phyloP scores from a whole-genome alignment of 2,797 vertebrate species.

The Microctenopoma lineatum region DNA sequence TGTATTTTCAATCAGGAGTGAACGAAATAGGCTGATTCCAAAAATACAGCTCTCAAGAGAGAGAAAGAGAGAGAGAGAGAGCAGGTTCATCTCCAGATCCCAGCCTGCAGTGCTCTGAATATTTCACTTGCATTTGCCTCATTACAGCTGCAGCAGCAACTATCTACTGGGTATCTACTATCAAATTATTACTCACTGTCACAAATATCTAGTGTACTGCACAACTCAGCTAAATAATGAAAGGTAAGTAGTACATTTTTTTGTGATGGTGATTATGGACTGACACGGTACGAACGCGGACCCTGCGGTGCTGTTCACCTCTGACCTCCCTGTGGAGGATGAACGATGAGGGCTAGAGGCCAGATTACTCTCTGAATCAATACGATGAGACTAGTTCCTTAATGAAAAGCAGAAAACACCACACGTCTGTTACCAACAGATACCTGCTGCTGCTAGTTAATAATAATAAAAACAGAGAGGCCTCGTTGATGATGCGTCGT shows the following conservation, averaged over 20 bases:
- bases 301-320: constrained; percentile 13
- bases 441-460: neutral
- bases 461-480: no score
- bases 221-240: neutral
- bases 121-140: constrained; percentile 54
- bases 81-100: constrained; percentile 54
- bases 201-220: neutral
- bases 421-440: constrained; percentile 8
- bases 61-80: constrained; percentile 31
- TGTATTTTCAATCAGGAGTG: constrained; percentile 70
- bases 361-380: constrained; percentile 23
- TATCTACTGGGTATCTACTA: constrained; percentile 25
- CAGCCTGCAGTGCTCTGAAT: constrained; percentile 62
- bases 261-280: no score
- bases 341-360: neutral
- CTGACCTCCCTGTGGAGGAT: constrained; percentile 30
- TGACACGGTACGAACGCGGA: neutral
- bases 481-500: constrained; percentile 35
- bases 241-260: no score
- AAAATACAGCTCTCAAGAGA: constrained; percentile 75
- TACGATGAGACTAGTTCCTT: neutral
- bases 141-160: constrained; percentile 35
- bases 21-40: constrained; percentile 77
- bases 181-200: neutral
- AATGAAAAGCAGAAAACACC: neutral